Percentiles rank a stretch among this genome's conserved stretches.
These are phyloP conservation scores for Macropus fuliginosus DNA, from an alignment of 2,797 vertebrate genomes.

Conservation along the genomic window DNA sequence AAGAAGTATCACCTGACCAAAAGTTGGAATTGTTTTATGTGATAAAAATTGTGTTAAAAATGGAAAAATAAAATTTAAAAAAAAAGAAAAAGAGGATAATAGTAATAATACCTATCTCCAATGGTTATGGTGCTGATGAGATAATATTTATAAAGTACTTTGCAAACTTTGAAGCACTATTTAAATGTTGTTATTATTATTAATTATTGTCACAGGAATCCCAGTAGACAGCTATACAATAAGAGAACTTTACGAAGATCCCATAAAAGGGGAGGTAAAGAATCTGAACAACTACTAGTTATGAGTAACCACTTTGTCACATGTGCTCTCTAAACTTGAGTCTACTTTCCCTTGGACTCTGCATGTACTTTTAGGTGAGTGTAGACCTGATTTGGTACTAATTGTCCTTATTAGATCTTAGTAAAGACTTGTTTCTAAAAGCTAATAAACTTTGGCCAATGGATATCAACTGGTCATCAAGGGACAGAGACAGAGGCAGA, in stretches of 20 bases:
- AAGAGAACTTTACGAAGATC: neutral
- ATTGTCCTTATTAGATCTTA: neutral
- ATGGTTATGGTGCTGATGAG: neutral
- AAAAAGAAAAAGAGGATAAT: no score
- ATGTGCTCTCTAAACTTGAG: neutral
- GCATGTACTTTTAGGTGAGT: neutral
- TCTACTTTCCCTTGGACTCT: neutral
- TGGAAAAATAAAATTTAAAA: no score
- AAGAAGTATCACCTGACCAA: no score
- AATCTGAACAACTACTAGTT: neutral
- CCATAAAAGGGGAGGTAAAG: neutral
- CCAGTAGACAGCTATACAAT: neutral
- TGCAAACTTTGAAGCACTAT: neutral
- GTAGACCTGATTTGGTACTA: neutral
- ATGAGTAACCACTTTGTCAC: neutral
- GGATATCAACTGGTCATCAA: neutral
- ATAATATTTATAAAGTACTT: neutral
- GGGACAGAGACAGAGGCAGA: neutral
- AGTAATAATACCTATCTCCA: neutral
- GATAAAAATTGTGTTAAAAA: no score
- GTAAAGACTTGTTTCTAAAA: neutral
- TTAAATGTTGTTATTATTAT: neutral
- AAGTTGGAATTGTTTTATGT: no score
- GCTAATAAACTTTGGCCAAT: neutral
- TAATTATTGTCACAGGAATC: neutral